Evolutionary conservation across 2,113 vertebrate genomes (phyloP), one percentile per base, ranked within the genome.

Genomic region (Odocoileus hemionus): DNA sequence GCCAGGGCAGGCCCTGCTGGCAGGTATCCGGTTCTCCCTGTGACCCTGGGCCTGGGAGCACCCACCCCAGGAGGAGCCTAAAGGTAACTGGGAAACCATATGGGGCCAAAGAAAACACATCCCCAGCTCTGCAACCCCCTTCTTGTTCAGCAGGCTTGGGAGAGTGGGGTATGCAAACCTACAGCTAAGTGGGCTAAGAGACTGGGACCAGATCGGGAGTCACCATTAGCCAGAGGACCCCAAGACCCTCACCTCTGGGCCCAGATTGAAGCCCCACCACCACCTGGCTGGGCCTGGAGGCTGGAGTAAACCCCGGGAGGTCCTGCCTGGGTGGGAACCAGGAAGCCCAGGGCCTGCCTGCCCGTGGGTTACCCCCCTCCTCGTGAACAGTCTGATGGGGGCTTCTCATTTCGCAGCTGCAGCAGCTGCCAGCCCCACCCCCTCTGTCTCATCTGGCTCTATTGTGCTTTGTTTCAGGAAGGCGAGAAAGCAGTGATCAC

Each of bases 241-340:
- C 0, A 2, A 54, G 7, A 45, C 21, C 12, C 5, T 16, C 3
- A 0, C 52, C 52, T 28, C 43, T 28, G 15, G 12, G 28, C 15
- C 67, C 54, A 25, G 54, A 30, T 0, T 2, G 2, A 33, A 50
- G 83, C 8, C 16, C 47, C 25, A 33, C 12, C 10, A 16, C 4
- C 11, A 74, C 36, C 58, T 70, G 60, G 26, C 76, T 61, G 33
- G 76, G 43, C 36, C 8, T 30, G 28, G 21, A 43, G 23, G 58
- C 39, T 6, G n/a, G 45, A 54, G 36, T 6, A 25, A 17, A 50
- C 39, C 28, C 3, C 1, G 7, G 25, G 25, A 25, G 47, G 45
- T 30, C 23, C 30, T 25, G 1, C 7, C 17, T 17, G 45, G 23
- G 45, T 10, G 1, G 30, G 52, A n/a, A 19, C 26, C 55, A 30